Base-by-base conservation (phyloP, 2,888 invertebrate species). In the Conus canariensis region DNA sequence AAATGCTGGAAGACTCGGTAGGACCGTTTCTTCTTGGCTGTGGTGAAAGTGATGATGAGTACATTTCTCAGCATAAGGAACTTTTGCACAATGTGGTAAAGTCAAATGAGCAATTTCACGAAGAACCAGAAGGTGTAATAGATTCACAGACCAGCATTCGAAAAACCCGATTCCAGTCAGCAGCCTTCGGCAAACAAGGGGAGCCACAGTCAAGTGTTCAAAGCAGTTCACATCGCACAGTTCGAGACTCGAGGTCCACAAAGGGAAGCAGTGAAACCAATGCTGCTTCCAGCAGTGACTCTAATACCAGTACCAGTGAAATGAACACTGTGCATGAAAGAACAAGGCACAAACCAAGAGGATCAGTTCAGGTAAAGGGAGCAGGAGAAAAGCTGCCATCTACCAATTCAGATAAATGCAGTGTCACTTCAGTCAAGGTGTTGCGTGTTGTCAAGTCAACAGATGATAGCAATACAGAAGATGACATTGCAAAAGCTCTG, bases 391-490 rank as follows among this genome's bases (percentile, higher is more conserved):
- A 19, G 59, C 59, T 80, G 30, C 88, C 64, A 58, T 60, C 77
- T 8, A 86, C 86, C 19, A 67, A 45, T 30, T 16, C 30, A n/a
- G 82, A 58, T 25, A 86, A 86, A 7, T 86, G 86, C 30, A 86
- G 7, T 45, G 70, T 92, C 8, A 91, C 91, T 25, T 88, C 90
- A 56, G 88, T 91, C 9, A 92, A 91, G 82, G 88, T 95, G 25
- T 91, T 94, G 16, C 94, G 93, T 88, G 93, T 94, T 30, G 91
- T 94, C 9, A 93, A 93, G 87, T 91, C 93, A 12, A 90, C 91
- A 70, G 74, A 89, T 19, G 88, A 91, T 45, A 67, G 8, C 10
- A 92, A 90, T 3, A 91, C 93, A 22, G 93, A 92, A 59, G 90
- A 92, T 70, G 90, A 92, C 64, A 90, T 94, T 7, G 59, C 92